Conservation (phyloP, 2,888 invertebrate genomes). For the Machimus atricapillus region DNA sequence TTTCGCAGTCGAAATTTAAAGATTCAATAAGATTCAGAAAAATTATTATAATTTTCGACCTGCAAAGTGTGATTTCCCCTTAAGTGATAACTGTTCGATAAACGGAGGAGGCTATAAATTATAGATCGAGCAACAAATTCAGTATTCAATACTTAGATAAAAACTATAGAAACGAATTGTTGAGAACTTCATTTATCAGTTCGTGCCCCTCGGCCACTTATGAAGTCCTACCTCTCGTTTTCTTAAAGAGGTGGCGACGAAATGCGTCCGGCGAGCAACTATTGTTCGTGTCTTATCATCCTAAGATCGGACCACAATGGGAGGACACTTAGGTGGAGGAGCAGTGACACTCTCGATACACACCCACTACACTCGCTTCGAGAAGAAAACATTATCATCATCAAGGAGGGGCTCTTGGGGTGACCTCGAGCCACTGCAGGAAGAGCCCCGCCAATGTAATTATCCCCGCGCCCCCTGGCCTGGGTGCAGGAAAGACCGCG, state of each 20-base stretch:
- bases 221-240: neutral
- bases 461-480: neutral
- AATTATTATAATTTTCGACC: too few relatives aligned
- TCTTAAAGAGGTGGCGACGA: neutral
- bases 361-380: neutral
- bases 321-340: neutral
- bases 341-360: neutral
- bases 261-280: neutral
- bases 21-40: too few relatives aligned
- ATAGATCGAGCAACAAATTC: neutral
- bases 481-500: neutral
- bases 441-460: neutral
- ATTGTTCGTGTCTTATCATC: neutral
- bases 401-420: neutral
- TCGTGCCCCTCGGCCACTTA: neutral
- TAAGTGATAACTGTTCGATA: neutral
- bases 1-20: too few relatives aligned
- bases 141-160: neutral
- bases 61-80: too few relatives aligned
- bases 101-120: neutral
- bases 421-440: neutral
- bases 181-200: neutral
- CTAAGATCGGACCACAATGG: neutral
- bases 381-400: neutral
- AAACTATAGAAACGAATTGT: neutral